Percentiles rank a stretch among this genome's conserved stretches.
phyloP scores from a whole-genome alignment of 2,888 invertebrate genomes.

The Leptopilina syphax region DNA sequence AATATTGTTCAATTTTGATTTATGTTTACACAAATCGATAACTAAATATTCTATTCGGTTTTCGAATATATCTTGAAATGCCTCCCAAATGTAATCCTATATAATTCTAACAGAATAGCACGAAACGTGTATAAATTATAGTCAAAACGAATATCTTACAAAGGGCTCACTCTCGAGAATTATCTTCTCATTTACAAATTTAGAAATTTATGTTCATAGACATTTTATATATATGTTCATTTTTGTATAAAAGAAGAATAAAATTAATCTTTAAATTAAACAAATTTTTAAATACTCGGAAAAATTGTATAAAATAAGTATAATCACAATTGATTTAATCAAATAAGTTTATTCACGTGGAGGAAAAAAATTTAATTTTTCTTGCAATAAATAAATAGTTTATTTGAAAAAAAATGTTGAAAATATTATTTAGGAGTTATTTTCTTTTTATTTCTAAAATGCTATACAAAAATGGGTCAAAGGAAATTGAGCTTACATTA shows the following conservation, averaged over 20 bases:
- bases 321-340: no score
- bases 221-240: no score
- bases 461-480: not conserved
- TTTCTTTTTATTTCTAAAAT: not conserved
- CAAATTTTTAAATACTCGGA: no score
- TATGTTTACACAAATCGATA: not conserved
- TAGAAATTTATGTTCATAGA: not conserved
- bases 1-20: slow-evolving; percentile 14
- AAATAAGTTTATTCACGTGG: no score
- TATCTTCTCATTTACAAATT: not conserved
- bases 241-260: no score
- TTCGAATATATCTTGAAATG: slow-evolving; percentile 3
- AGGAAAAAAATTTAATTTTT: not conserved
- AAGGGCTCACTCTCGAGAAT: not conserved
- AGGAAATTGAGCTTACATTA: slow-evolving; percentile 6
- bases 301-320: no score
- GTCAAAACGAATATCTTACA: no score
- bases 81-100: not conserved
- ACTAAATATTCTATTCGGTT: not conserved
- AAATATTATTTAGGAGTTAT: not conserved
- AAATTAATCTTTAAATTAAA: no score
- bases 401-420: not conserved
- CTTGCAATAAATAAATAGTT: not conserved
- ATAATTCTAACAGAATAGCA: not conserved
- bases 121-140: not conserved